A percentile compares a stretch with the other conserved stretches of the same genome.
Evolutionary conservation across 2,113 vertebrate genomes (phyloP).

Genomic region (Chrysemys picta): DNA sequence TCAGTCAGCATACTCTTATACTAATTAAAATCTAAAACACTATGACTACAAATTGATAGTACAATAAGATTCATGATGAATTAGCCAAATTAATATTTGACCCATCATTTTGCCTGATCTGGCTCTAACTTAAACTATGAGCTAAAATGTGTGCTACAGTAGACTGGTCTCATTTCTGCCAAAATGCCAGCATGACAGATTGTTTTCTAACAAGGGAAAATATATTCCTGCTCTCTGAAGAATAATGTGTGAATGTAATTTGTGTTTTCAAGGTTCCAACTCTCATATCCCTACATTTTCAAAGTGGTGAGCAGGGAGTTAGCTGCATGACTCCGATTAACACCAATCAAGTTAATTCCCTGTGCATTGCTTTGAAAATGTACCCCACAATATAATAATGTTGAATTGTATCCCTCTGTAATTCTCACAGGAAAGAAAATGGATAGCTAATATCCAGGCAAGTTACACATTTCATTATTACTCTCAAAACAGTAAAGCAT

Average conservation of each 20-base stretch:
- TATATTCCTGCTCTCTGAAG: neutral
- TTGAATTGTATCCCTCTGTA: constrained; percentile 6
- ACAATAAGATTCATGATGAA: neutral
- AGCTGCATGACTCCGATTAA: constrained; percentile 36
- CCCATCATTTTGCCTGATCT: neutral
- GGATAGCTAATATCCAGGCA: constrained; percentile 38
- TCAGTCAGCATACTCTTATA: neutral
- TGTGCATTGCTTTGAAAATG: constrained; percentile 4
- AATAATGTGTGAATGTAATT: constrained; percentile 50
- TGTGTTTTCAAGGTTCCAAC: constrained; percentile 17
- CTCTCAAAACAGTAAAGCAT: constrained; percentile 49
- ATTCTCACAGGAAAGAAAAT: constrained; percentile 22
- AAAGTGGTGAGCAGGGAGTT: constrained; percentile 49
- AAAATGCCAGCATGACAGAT: neutral
- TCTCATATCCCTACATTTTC: constrained; percentile 24
- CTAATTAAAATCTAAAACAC: neutral
- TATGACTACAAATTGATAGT: neutral
- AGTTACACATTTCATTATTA: constrained; percentile 35
- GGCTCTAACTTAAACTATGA: neutral
- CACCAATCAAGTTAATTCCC: constrained; percentile 36
- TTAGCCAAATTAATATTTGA: neutral
- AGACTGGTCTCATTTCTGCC: constrained; percentile 17
- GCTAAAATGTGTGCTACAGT: neutral
- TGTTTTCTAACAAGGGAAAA: constrained; percentile 59
- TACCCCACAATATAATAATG: constrained; percentile 33